Evolutionary conservation across 2,888 invertebrate species (phyloP), one percentile per base, ranked within the genome.

Genomic region (Eristalis arbustorum): DNA sequence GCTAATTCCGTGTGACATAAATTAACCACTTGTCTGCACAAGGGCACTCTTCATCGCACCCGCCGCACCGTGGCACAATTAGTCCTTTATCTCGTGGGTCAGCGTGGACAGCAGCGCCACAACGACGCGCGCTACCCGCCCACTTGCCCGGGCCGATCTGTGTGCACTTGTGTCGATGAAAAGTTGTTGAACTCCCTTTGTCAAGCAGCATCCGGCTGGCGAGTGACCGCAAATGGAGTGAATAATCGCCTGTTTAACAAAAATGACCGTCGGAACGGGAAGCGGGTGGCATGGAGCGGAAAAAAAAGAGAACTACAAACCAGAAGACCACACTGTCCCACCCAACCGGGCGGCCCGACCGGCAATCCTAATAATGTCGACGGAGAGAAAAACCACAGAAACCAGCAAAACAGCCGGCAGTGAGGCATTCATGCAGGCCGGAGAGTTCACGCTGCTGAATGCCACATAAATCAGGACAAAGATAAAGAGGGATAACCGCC

Each of bases 391-490:
- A 78, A 84, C 84, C 71, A 79, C 74, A 71, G 84, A 79, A 71
- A 84, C 84, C 74, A 74, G 69, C 31, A 84, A 83, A 78, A 78
- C 83, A 83, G 78, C 74, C 64, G 69, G 79, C 61, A 76, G 61
- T 66, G 69, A 71, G 64, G 68, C 73, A 66, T 59, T 56, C 71
- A 74, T 34, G 56, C 34, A 64, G 74, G 64, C 14, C 62, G 72
- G 49, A 72, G 61, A 77, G 82, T 73, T 73, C 72, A 73, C 68
- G 63, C 82, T 77, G 57, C 72, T 77, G 75, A 72, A 73, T 73
- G 62, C 78, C 69, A 84, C 84, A 84, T 84, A 84, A 84, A 84
- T 84, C 79, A 84, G 84, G 79, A 84, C 78, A 56, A 68, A 84
- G 79, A 84, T 84, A 84, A 79, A 64, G 78, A 78, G 69, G 68